These are phyloP conservation scores for Micromys minutus DNA, from an alignment of 2,113 vertebrate species.

Conservation along the genomic window DNA sequence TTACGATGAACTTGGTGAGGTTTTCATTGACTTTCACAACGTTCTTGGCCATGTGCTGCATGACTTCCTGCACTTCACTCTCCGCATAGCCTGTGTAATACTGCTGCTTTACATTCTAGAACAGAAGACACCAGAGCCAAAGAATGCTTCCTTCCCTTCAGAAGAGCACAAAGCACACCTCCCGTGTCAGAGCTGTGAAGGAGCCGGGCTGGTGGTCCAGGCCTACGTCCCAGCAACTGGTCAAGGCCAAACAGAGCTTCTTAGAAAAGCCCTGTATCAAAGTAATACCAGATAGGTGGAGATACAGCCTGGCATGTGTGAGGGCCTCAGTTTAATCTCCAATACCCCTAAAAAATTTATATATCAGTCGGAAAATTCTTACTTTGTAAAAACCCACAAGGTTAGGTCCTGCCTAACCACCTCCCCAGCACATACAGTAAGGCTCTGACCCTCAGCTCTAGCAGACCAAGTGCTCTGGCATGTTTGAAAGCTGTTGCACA, in stretches of 20 bases:
- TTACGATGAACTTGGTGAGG: slow-evolving; percentile 90
- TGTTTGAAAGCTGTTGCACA: neutral
- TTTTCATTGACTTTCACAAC: slow-evolving; percentile 89
- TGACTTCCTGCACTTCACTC: slow-evolving; percentile 85
- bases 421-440: neutral
- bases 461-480: neutral
- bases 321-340: neutral
- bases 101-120: slow-evolving; percentile 90
- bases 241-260: neutral
- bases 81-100: slow-evolving; percentile 92
- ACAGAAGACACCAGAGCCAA: neutral
- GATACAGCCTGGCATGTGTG: neutral
- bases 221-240: neutral
- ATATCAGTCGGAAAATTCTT: neutral
- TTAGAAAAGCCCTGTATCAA: neutral
- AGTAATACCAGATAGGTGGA: neutral
- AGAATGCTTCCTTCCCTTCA: neutral
- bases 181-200: neutral
- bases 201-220: neutral
- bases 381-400: neutral
- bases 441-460: neutral
- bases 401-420: neutral
- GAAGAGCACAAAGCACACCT: neutral
- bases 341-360: neutral
- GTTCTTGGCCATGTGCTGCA: slow-evolving; percentile 95